Conservation (phyloP, 2,888 invertebrate species). For the Himalopsyche kuldschensis region DNA sequence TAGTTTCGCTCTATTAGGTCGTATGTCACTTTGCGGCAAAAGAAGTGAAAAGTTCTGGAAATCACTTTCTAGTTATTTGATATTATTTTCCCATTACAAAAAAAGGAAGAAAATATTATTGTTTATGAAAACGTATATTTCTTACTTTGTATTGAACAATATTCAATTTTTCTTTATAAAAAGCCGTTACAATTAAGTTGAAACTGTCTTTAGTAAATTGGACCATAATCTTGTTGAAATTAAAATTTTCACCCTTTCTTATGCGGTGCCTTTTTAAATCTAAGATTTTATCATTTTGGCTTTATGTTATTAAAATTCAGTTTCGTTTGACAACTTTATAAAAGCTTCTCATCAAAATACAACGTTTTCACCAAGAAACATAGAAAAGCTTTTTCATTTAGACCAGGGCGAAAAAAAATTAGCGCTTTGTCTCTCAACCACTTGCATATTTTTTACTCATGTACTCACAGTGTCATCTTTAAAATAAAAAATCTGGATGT, state of each 20-base stretch:
- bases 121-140: background rate
- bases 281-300: background rate
- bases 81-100: background rate
- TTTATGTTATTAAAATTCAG: background rate
- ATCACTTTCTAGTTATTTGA: background rate
- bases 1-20: constrained; percentile 23
- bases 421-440: background rate
- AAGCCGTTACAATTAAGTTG: no score
- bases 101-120: background rate
- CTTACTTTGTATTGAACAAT: background rate
- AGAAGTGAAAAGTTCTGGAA: background rate
- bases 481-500: background rate
- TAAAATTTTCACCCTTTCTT: background rate
- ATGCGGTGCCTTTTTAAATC: background rate
- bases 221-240: background rate
- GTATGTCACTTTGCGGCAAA: constrained; percentile 1
- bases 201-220: no score
- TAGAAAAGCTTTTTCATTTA: background rate
- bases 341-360: background rate
- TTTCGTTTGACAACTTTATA: background rate
- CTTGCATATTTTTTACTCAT: background rate
- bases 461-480: background rate
- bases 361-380: background rate
- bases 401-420: background rate
- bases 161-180: background rate